These are phyloP conservation scores for Corythornis leucogaster DNA, from an alignment of 2,797 vertebrate species.

Conservation along the genomic window DNA sequence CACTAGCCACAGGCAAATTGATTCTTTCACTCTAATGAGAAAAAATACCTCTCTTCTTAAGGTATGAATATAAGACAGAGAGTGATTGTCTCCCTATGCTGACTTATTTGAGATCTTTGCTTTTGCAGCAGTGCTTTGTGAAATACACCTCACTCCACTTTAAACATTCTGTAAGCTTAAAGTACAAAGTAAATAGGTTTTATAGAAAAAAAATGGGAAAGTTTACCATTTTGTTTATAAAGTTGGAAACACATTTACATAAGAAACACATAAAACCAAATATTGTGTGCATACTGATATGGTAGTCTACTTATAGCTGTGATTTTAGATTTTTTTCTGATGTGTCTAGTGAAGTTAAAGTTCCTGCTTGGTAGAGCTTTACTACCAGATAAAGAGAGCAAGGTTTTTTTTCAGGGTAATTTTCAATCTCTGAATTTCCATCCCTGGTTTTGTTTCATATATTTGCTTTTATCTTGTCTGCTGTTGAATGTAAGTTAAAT, in stretches of 20 bases:
- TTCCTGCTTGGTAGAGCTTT: not conserved
- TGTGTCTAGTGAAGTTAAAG: not conserved
- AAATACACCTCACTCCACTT: conserved; percentile 19
- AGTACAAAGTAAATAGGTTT: conserved; percentile 2
- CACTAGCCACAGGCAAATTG: not conserved
- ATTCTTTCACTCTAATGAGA: not conserved
- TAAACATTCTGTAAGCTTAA: not conserved
- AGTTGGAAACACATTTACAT: conserved; percentile 16
- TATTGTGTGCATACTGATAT: not conserved
- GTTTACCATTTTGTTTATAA: conserved; percentile 36
- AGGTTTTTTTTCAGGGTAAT: not conserved
- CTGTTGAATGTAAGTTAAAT: not conserved
- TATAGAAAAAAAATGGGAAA: not conserved
- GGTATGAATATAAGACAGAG: not conserved
- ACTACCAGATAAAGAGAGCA: not conserved
- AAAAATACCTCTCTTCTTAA: not conserved
- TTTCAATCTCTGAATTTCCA: conserved; percentile 3
- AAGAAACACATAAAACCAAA: conserved; percentile 34
- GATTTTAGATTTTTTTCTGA: conserved; percentile 17
- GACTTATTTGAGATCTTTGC: not conserved
- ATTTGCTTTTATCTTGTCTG: not conserved
- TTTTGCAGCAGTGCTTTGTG: not conserved
- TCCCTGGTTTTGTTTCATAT: not conserved
- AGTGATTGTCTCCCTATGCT: not conserved
- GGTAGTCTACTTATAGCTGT: not conserved